A percentile compares a stretch with the other conserved stretches of the same genome.
phyloP scores from a whole-genome alignment of 2,797 vertebrate species.

The Myotis findleyi region DNA sequence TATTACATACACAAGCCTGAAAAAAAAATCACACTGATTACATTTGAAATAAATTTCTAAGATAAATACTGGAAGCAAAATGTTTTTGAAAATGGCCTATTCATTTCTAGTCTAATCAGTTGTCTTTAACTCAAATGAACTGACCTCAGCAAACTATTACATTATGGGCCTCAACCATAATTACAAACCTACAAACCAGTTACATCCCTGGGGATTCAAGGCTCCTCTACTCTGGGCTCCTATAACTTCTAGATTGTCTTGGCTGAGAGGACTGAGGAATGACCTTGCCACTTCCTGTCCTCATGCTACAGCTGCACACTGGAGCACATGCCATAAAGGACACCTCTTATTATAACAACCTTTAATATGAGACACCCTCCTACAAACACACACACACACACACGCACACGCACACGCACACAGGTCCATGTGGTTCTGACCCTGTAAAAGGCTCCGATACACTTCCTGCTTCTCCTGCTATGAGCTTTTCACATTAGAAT shows the following conservation, averaged over 20 bases:
- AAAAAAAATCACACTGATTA: not conserved
- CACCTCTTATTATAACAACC: not conserved
- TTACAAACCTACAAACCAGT: not conserved
- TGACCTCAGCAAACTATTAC: not conserved
- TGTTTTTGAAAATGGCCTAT: slow-evolving; percentile 20
- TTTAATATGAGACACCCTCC: not conserved
- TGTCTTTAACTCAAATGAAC: not conserved
- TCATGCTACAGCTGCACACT: not conserved
- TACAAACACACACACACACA: not conserved
- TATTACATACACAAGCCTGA: not conserved
- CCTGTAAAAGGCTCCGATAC: not conserved
- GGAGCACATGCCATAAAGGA: not conserved
- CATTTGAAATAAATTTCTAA: slow-evolving; percentile 32
- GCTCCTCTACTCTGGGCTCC: not conserved
- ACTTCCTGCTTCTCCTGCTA: not conserved
- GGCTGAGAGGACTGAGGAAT: not conserved
- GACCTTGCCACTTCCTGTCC: not conserved
- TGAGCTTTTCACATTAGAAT: not conserved
- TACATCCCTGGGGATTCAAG: not conserved
- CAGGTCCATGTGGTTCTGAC: not conserved
- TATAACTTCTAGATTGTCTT: not conserved
- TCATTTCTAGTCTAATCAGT: not conserved
- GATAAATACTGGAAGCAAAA: not conserved
- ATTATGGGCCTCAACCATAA: not conserved
- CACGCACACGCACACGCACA: not conserved